A percentile compares a stretch with the other conserved stretches of the same genome.
These are phyloP conservation scores for Rhinatrema bivittatum DNA, from an alignment of 2,797 vertebrate genomes.

Conservation along the genomic window DNA sequence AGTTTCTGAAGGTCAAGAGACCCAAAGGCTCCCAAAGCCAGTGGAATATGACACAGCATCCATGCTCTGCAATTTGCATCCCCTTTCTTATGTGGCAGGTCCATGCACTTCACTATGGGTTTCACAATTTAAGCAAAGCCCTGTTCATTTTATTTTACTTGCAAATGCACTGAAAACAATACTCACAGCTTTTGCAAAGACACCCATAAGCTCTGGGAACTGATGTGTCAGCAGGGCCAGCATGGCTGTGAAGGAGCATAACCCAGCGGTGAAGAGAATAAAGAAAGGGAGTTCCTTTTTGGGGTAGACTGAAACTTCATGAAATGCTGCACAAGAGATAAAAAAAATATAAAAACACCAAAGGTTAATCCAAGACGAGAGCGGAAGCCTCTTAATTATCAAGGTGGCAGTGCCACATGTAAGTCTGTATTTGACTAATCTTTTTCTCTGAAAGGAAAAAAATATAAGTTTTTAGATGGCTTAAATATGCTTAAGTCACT, in stretches of 20 bases:
- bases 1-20: no score
- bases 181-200: slow-evolving; percentile 98
- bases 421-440: no score
- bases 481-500: no score
- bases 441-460: no score
- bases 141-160: no score
- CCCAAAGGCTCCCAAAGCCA: no score
- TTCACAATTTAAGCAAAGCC: background rate
- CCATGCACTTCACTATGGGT: background rate
- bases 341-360: background rate
- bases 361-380: no score
- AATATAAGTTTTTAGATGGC: no score
- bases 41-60: no score
- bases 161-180: slow-evolving; percentile 6
- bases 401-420: no score
- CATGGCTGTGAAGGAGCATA: slow-evolving; percentile 98
- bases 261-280: slow-evolving; percentile 93
- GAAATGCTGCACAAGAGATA: slow-evolving; percentile 79
- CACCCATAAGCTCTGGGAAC: slow-evolving; percentile 97
- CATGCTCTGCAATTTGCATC: background rate
- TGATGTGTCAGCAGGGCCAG: slow-evolving; percentile 95
- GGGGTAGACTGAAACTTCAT: slow-evolving; percentile 97
- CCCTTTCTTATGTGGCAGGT: background rate
- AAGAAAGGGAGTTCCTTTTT: slow-evolving; percentile 99
- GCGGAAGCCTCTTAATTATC: no score